These are phyloP conservation scores for Carcina quercana DNA, from an alignment of 2,888 invertebrate species.

Conservation along the genomic window DNA sequence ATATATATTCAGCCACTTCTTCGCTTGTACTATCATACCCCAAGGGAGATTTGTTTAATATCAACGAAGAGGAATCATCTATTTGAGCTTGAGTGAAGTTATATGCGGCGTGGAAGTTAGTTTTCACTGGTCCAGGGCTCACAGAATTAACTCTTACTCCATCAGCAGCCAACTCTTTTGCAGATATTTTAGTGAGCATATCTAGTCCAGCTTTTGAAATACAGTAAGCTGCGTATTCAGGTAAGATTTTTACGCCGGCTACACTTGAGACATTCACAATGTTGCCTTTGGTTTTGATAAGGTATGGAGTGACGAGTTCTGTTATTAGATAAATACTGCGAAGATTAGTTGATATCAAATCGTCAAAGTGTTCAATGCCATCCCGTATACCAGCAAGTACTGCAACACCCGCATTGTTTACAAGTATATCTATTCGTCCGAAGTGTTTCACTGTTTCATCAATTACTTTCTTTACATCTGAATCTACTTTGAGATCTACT, in stretches of 20 bases:
- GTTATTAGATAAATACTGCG: constrained; percentile 16
- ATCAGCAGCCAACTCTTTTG: constrained; percentile 73
- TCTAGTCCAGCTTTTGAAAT: constrained; percentile 84
- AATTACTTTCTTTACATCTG: constrained; percentile 15
- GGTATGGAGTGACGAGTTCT: constrained; percentile 11
- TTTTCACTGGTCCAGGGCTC: constrained; percentile 79
- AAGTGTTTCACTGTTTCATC: constrained; percentile 15
- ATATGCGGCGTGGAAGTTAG: constrained; percentile 7
- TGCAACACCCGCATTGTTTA: constrained; percentile 20
- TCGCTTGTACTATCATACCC: constrained; percentile 8
- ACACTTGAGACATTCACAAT: constrained; percentile 21
- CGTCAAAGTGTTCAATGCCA: constrained; percentile 15
- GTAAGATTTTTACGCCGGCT: background rate
- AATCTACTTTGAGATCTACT: constrained; percentile 16
- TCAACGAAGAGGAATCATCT: constrained; percentile 1
- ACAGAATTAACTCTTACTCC: constrained; percentile 78
- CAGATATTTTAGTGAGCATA: constrained; percentile 80
- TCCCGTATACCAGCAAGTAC: constrained; percentile 11
- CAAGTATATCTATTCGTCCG: constrained; percentile 19
- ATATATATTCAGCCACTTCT: constrained; percentile 14
- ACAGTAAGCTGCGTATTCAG: constrained; percentile 49
- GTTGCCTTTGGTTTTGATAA: constrained; percentile 19
- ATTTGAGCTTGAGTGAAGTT: constrained; percentile 1
- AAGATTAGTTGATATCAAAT: constrained; percentile 16
- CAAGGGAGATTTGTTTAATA: constrained; percentile 3